Percentiles rank a stretch among this genome's conserved stretches.
Conservation (phyloP, 2,797 vertebrate genomes). For the Alosa sapidissima region DNA sequence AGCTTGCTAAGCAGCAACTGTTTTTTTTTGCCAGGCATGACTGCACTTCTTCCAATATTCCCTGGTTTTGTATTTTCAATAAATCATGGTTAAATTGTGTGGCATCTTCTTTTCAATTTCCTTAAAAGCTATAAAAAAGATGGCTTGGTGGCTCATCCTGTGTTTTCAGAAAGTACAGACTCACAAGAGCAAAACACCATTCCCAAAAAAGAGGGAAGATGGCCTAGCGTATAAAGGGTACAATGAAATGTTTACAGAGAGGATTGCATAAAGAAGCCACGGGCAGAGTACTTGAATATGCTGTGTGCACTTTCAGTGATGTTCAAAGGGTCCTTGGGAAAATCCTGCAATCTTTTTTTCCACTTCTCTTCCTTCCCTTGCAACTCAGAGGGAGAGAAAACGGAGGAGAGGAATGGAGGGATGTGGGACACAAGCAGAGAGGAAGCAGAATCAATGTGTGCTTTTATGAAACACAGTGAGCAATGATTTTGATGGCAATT, state of each 20-base stretch:
- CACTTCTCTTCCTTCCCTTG: constrained; percentile 46
- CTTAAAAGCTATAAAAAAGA: not conserved
- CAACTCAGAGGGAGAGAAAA: constrained; percentile 56
- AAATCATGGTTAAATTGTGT: not conserved
- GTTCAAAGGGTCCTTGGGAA: constrained; percentile 55
- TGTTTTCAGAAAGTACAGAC: not conserved
- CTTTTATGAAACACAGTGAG: constrained; percentile 36
- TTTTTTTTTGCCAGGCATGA: too few species aligned
- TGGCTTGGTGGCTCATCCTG: not conserved
- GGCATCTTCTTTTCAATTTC: not conserved
- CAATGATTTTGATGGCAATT: constrained; percentile 52
- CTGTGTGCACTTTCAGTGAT: constrained; percentile 32
- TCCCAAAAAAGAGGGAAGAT: not conserved
- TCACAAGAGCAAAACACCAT: not conserved
- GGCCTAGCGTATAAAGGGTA: not conserved
- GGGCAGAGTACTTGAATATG: constrained; percentile 7
- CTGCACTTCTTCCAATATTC: not conserved
- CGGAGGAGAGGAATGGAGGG: constrained; percentile 60
- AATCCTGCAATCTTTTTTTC: constrained; percentile 51
- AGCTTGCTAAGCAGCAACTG: not conserved
- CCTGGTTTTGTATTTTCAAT: not conserved
- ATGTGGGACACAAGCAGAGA: constrained; percentile 55
- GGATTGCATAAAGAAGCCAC: not conserved
- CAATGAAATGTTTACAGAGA: constrained; percentile 7
- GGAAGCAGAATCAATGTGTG: constrained; percentile 60